These are phyloP conservation scores for Dasypolia templi DNA, from an alignment of 2,888 invertebrate species.

Conservation along the genomic window DNA sequence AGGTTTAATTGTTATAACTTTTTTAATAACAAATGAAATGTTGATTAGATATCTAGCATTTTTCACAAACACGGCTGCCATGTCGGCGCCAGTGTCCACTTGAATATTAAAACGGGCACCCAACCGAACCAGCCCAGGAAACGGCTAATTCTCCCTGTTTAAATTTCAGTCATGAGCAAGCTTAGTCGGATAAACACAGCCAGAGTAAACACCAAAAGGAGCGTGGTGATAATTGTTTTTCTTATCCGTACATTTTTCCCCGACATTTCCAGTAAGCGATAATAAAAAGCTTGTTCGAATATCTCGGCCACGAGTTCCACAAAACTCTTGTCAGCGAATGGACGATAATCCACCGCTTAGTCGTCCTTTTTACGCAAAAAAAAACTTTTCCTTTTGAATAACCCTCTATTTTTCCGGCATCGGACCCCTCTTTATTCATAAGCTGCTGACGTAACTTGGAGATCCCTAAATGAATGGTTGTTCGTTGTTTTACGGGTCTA, in stretches of 20 bases:
- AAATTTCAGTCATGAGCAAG: constrained; percentile 70
- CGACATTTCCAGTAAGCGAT: constrained; percentile 76
- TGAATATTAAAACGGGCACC: constrained; percentile 63
- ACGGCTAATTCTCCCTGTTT: constrained; percentile 67
- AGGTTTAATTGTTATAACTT: neutral
- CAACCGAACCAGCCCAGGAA: constrained; percentile 64
- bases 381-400: constrained; percentile 87
- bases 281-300: constrained; percentile 82
- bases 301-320: constrained; percentile 80
- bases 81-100: constrained; percentile 49
- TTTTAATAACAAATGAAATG: constrained; percentile 23
- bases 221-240: constrained; percentile 76
- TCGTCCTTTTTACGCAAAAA: constrained; percentile 83
- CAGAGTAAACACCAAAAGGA: constrained; percentile 65
- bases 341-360: constrained; percentile 87
- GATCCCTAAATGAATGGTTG: constrained; percentile 89
- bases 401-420: constrained; percentile 84
- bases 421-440: constrained; percentile 89
- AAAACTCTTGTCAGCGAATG: constrained; percentile 86
- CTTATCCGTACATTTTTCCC: constrained; percentile 73
- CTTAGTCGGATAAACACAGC: constrained; percentile 55
- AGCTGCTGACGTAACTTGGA: constrained; percentile 88
- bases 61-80: constrained; percentile 15
- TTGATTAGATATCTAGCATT: constrained; percentile 25
- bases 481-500: constrained; percentile 90